A percentile compares a stretch with the other conserved stretches of the same genome.
Evolutionary conservation across 2,113 vertebrate genomes (phyloP).

Genomic region (Misgurnus anguillicaudatus): DNA sequence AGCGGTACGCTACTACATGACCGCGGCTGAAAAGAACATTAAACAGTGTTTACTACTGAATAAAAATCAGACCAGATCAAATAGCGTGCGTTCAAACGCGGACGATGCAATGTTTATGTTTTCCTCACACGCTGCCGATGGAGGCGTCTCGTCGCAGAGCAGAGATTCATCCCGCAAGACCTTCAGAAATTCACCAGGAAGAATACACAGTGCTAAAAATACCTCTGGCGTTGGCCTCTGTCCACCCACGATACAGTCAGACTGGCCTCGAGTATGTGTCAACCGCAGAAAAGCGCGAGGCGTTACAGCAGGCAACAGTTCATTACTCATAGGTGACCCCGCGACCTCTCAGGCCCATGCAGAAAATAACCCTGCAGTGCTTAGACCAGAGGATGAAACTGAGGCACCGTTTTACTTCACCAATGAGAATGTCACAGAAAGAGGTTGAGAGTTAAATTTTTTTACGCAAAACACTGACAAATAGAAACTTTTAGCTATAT

Average conservation of each 20-base stretch:
- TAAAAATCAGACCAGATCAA: slow-evolving; percentile 37
- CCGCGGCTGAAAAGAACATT: slow-evolving; percentile 64
- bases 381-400: slow-evolving; percentile 22
- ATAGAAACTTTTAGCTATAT: not conserved
- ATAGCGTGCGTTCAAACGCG: not conserved
- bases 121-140: slow-evolving; percentile 14
- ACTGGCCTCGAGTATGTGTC: slow-evolving; percentile 45
- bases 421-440: slow-evolving; percentile 50
- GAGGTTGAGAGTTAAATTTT: slow-evolving; percentile 35
- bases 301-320: not conserved
- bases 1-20: slow-evolving; percentile 63
- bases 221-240: slow-evolving; percentile 60
- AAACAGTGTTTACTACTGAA: slow-evolving; percentile 62
- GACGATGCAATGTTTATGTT: slow-evolving; percentile 28
- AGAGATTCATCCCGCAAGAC: slow-evolving; percentile 38
- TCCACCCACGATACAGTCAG: slow-evolving; percentile 57
- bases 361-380: not conserved
- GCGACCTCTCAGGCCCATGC: not conserved
- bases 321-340: slow-evolving; percentile 2
- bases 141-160: not conserved
- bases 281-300: slow-evolving; percentile 48
- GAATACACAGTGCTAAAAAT: slow-evolving; percentile 42
- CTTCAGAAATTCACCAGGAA: slow-evolving; percentile 42
- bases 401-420: slow-evolving; percentile 55
- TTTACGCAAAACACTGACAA: not conserved